phyloP scores from a whole-genome alignment of 2,797 vertebrate species.

The Lepus townsendii region DNA sequence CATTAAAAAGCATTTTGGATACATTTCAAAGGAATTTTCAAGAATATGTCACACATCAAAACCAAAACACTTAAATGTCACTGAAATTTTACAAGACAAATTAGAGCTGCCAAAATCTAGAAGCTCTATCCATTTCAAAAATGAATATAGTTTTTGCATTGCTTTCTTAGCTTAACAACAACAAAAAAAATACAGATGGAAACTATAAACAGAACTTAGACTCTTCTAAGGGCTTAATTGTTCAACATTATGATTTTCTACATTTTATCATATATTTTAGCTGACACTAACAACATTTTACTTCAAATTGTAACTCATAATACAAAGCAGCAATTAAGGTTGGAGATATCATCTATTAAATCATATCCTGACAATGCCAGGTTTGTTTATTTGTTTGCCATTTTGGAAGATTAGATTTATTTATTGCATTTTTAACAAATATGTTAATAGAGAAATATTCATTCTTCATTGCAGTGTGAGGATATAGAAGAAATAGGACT shows the following conservation, averaged over 20 bases:
- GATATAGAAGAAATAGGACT: not conserved
- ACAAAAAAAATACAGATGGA: conserved; percentile 62
- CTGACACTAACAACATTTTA: conserved; percentile 57
- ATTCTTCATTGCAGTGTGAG: not conserved
- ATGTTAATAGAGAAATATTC: not conserved
- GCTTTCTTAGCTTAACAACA: conserved; percentile 40
- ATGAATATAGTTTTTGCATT: conserved; percentile 25
- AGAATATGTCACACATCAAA: conserved; percentile 67
- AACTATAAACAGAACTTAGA: conserved; percentile 64
- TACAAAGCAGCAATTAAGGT: conserved; percentile 57
- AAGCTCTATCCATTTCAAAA: conserved; percentile 51
- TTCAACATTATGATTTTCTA: conserved; percentile 62
- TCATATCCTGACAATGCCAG: not conserved
- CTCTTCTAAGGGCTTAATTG: conserved; percentile 62
- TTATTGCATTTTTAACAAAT: conserved; percentile 22
- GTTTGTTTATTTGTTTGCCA: not conserved
- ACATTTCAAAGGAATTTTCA: conserved; percentile 70
- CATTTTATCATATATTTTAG: conserved; percentile 32
- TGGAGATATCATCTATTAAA: conserved; percentile 37
- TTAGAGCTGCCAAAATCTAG: conserved; percentile 65
- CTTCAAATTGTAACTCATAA: conserved; percentile 47
- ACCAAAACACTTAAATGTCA: conserved; percentile 69
- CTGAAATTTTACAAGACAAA: conserved; percentile 73
- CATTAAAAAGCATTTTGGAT: conserved; percentile 57
- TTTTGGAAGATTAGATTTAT: conserved; percentile 21